Percentiles rank a stretch among this genome's conserved stretches.
phyloP scores from a whole-genome alignment of 2,888 invertebrate species.

The Lordiphosa andalusiaca region DNA sequence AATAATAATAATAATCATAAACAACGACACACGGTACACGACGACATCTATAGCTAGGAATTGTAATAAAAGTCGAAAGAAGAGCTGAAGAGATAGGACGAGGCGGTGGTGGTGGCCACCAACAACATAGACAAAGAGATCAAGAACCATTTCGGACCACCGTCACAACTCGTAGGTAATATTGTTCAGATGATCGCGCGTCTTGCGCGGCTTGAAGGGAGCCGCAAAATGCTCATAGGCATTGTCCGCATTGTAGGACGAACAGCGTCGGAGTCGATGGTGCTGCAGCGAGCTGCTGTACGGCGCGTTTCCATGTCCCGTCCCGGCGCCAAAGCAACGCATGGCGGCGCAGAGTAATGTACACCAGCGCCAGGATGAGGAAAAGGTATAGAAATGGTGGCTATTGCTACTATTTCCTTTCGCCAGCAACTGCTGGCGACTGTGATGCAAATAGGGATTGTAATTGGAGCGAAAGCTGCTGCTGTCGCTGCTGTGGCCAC shows the following conservation, averaged over 20 bases:
- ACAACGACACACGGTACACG: constrained; percentile 41
- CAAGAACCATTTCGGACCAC: constrained; percentile 60
- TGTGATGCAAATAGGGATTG: constrained; percentile 77
- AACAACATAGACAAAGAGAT: constrained; percentile 66
- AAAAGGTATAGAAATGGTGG: constrained; percentile 75
- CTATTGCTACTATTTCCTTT: constrained; percentile 51
- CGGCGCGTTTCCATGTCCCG: constrained; percentile 65
- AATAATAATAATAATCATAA: constrained; percentile 41
- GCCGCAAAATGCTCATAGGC: constrained; percentile 78
- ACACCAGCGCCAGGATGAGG: constrained; percentile 79
- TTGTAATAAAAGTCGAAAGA: constrained; percentile 67
- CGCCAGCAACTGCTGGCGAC: constrained; percentile 77
- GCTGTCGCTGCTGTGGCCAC: constrained; percentile 76
- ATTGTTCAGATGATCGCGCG: constrained; percentile 79
- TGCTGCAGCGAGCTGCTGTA: constrained; percentile 76
- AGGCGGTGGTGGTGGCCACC: constrained; percentile 6
- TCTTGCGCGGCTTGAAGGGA: constrained; percentile 77
- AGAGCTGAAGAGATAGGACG: constrained; percentile 35
- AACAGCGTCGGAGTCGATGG: constrained; percentile 71
- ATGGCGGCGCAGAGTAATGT: constrained; percentile 80
- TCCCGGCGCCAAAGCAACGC: constrained; percentile 79
- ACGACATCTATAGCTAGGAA: constrained; percentile 61
- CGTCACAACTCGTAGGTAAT: constrained; percentile 81
- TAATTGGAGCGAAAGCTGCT: constrained; percentile 78
- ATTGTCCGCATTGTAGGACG: constrained; percentile 74